A percentile compares a stretch with the other conserved stretches of the same genome.
These are phyloP conservation scores for Clivina fossor DNA, from an alignment of 2,888 invertebrate genomes.

Conservation along the genomic window DNA sequence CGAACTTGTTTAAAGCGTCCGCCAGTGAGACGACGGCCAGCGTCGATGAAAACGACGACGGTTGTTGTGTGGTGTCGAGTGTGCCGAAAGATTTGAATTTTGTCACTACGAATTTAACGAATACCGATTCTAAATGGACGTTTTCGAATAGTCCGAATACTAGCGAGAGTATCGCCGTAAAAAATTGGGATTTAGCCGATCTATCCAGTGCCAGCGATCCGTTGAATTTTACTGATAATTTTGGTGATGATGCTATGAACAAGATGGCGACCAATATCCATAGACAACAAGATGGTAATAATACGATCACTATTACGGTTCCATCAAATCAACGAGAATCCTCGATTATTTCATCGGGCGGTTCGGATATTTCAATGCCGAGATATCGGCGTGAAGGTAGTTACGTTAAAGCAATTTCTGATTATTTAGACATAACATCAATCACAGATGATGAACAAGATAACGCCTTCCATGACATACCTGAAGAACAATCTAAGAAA, in stretches of 20 bases:
- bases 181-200: slow-evolving; percentile 53
- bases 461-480: too few relatives aligned
- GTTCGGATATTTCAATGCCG: slow-evolving; percentile 36
- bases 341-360: slow-evolving; percentile 38
- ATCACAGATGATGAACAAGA: slow-evolving; percentile 56
- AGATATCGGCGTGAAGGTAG: slow-evolving; percentile 48
- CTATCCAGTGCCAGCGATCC: slow-evolving; percentile 37
- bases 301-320: slow-evolving; percentile 17
- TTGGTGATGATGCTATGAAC: slow-evolving; percentile 16
- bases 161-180: slow-evolving; percentile 47
- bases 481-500: slow-evolving; percentile 46
- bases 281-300: slow-evolving; percentile 16
- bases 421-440: slow-evolving; percentile 46
- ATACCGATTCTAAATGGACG: too few relatives aligned
- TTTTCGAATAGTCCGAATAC: slow-evolving; percentile 20
- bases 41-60: slow-evolving; percentile 43
- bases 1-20: slow-evolving; percentile 46
- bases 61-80: slow-evolving; percentile 56
- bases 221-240: slow-evolving; percentile 14
- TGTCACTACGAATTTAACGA: slow-evolving; percentile 46
- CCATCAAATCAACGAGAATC: slow-evolving; percentile 35
- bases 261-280: slow-evolving; percentile 20
- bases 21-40: slow-evolving; percentile 36
- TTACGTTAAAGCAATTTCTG: slow-evolving; percentile 51
- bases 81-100: slow-evolving; percentile 70